Conservation (phyloP, 2,797 vertebrate species). For the Anolis apletophallus region DNA sequence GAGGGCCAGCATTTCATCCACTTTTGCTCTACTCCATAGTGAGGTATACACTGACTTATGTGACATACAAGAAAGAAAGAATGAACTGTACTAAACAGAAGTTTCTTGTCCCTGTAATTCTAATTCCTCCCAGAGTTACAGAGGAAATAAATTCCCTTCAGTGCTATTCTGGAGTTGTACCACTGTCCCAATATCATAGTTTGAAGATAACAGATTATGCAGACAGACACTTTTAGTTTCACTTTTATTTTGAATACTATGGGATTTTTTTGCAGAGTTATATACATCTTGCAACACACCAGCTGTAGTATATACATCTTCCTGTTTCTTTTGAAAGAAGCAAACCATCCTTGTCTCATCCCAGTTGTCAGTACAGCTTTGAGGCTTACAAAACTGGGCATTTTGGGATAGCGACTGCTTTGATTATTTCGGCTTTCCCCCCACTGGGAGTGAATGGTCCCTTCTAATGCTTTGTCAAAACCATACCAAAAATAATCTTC, state of each 20-base stretch:
- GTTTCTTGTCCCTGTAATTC: neutral
- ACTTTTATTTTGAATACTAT: constrained; percentile 32
- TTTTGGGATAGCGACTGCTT: neutral
- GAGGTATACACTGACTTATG: no score
- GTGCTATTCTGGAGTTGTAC: neutral
- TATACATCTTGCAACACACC: neutral
- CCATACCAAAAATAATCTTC: neutral
- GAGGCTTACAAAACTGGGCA: neutral
- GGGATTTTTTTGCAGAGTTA: constrained; percentile 3
- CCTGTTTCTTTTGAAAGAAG: neutral
- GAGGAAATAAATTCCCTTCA: neutral
- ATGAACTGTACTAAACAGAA: no score
- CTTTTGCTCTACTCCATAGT: no score
- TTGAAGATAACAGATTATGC: neutral
- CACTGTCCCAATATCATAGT: neutral
- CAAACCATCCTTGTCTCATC: neutral
- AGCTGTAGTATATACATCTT: neutral
- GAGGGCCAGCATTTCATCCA: no score
- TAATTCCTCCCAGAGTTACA: neutral
- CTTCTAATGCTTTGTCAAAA: neutral
- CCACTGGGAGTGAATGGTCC: neutral
- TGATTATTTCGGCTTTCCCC: neutral
- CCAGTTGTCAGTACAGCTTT: neutral
- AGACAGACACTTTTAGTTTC: constrained; percentile 2
- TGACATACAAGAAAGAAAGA: neutral